These are phyloP conservation scores for Melanotaenia trifasciata DNA, from an alignment of 2,797 vertebrate genomes.

Conservation along the genomic window DNA sequence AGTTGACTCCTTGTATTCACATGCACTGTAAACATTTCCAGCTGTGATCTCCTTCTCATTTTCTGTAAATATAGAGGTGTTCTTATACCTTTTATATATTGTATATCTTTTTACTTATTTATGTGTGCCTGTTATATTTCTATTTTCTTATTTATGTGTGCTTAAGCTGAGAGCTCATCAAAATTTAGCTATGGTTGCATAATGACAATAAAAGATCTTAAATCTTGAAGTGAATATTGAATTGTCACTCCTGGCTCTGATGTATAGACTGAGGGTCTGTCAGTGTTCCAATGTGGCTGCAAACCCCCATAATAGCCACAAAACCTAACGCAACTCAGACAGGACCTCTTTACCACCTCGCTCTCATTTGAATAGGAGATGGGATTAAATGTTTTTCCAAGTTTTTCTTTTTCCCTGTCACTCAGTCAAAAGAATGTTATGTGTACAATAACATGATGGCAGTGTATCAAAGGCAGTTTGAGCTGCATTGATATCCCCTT, in stretches of 20 bases:
- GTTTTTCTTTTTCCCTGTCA: slow-evolving; percentile 18
- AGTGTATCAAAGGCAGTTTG: slow-evolving; percentile 67
- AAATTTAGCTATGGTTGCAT: no score
- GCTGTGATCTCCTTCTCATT: slow-evolving; percentile 40
- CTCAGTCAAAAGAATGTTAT: slow-evolving; percentile 43
- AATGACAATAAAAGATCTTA: no score
- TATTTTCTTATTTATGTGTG: no score
- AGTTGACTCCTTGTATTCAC: slow-evolving; percentile 64
- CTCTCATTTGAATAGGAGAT: slow-evolving; percentile 51
- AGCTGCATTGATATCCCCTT: slow-evolving; percentile 65
- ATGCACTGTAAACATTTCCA: slow-evolving; percentile 59
- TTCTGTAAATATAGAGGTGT: no score
- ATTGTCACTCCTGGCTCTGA: slow-evolving; percentile 38
- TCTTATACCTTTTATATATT: no score
- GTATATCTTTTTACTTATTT: no score
- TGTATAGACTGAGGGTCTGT: slow-evolving; percentile 27
- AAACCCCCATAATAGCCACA: slow-evolving; percentile 52
- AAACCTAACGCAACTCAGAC: slow-evolving; percentile 14
- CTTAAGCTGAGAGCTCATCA: no score
- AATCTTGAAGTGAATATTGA: no score
- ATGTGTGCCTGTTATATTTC: no score
- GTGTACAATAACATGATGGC: slow-evolving; percentile 62
- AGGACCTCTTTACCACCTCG: slow-evolving; percentile 50
- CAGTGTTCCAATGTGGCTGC: slow-evolving; percentile 44
- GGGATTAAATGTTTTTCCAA: slow-evolving; percentile 14